Evolutionary conservation across 2,113 vertebrate genomes (phyloP).

Genomic region (Cinclus cinclus): DNA sequence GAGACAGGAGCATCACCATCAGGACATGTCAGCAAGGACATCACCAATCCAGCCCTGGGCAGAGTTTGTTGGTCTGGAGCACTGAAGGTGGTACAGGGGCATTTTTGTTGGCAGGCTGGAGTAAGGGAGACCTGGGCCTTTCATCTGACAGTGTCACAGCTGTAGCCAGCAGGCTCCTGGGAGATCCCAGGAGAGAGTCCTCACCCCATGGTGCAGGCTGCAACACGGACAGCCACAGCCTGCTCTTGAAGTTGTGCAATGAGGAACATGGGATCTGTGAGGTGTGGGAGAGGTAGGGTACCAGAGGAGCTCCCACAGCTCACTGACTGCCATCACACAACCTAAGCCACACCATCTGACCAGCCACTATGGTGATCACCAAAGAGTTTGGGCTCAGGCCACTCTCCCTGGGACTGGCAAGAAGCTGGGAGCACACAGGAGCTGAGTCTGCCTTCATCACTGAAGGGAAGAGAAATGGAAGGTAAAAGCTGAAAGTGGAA

Average conservation of each 20-base stretch:
- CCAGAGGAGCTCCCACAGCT: background rate
- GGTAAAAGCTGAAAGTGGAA: background rate
- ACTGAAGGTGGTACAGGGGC: background rate
- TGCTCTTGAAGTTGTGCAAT: background rate
- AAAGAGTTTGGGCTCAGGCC: background rate
- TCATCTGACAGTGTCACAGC: background rate
- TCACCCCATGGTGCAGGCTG: rapidly evolving
- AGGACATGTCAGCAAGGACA: background rate
- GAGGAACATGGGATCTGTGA: background rate
- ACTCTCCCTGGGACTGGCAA: background rate
- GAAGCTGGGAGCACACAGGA: background rate
- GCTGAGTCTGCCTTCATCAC: background rate
- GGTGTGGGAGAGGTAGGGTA: background rate
- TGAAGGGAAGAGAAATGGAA: background rate
- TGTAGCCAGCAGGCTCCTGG: background rate
- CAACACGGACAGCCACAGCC: background rate
- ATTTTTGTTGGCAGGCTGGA: background rate
- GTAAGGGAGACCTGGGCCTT: background rate
- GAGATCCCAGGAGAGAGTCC: background rate
- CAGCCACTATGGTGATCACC: rapidly evolving
- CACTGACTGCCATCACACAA: background rate
- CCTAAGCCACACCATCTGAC: background rate
- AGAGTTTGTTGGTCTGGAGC: background rate
- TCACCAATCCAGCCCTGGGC: background rate
- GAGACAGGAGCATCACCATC: background rate